Base-by-base conservation (phyloP, 2,888 invertebrate genomes). In the Sphaerophoria rueppellii region DNA sequence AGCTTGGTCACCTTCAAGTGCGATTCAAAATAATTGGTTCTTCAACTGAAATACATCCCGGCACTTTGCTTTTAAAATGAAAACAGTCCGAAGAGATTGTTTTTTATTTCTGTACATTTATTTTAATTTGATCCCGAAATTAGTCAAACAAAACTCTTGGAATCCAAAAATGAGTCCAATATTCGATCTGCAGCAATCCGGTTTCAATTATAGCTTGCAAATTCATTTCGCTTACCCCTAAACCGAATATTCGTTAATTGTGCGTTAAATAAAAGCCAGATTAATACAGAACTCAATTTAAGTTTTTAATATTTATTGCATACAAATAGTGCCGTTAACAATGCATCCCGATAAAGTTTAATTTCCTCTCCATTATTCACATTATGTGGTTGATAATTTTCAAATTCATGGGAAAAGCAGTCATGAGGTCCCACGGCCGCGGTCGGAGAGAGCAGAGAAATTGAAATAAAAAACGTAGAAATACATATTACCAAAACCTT, bases 241-340 rank as follows among this genome's bases (percentile, higher is more conserved):
- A 6, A 9, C 6, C 40, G 40, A 6, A 40, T 9, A 9, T 40
- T 40, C 6, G 40, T 9, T 7, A 2, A 55, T 73, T 34, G 54
- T 24, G 24, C 24, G 2, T 24, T 24, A 24, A 72, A 55, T 54
- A 46, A 50, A 69, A 77, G 69, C 71, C 65, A 55, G 55, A 71
- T 79, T 75, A 79, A 83, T 67, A 55, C 24, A 54, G 55, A 58
- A 43, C 67, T 79, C 71, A 78, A 78, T 82, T 77, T 69, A 73
- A 73, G 54, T 63, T n/a, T 78, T 60, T 57, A 74, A 74, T 74
- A 78, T 77, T 55, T 46, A 82, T 73, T 54, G 37, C 46, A 61
- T 46, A 70, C 57, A 50, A 48, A 72, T 43, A 70, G n/a, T 35
- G 34, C 35, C 57, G 24, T 73, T 70, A 63, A 72, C 61, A 57